Evolutionary conservation across 2,113 vertebrate species (phyloP).

Genomic region (Plotosus lineatus): DNA sequence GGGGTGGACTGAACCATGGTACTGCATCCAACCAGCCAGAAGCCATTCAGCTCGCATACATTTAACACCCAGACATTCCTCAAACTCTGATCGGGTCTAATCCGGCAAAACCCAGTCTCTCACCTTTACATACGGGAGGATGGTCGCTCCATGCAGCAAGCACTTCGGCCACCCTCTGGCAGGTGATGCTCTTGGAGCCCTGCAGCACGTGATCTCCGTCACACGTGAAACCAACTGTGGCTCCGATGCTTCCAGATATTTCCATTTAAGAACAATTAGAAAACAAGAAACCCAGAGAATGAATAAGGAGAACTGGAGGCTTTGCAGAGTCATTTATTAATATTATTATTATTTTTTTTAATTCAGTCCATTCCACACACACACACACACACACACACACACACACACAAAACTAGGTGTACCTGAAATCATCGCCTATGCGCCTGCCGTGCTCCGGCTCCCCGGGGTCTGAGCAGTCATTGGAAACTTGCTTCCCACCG

Average conservation of each 20-base stretch:
- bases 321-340: not conserved
- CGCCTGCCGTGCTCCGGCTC: constrained; percentile 97
- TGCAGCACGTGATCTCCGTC: constrained; percentile 95
- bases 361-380: not conserved
- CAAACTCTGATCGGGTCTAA: not conserved
- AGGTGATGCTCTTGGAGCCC: constrained; percentile 94
- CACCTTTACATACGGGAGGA: constrained; percentile 96
- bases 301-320: not conserved
- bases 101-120: constrained; percentile 39
- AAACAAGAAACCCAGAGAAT: not conserved
- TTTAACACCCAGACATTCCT: too few species aligned
- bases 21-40: not conserved
- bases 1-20: not conserved
- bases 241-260: constrained; percentile 77
- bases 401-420: constrained; percentile 47
- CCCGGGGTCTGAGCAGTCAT: constrained; percentile 96
- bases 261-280: not conserved
- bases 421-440: constrained; percentile 95
- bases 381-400: constrained; percentile 22
- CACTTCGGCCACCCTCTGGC: constrained; percentile 93
- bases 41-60: not conserved
- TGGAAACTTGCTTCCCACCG: constrained; percentile 96
- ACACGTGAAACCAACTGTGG: constrained; percentile 89
- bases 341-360: not conserved
- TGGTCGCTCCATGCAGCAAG: constrained; percentile 98